Base-by-base conservation (phyloP, 2,888 invertebrate genomes). In the Calephelis perditalis region DNA sequence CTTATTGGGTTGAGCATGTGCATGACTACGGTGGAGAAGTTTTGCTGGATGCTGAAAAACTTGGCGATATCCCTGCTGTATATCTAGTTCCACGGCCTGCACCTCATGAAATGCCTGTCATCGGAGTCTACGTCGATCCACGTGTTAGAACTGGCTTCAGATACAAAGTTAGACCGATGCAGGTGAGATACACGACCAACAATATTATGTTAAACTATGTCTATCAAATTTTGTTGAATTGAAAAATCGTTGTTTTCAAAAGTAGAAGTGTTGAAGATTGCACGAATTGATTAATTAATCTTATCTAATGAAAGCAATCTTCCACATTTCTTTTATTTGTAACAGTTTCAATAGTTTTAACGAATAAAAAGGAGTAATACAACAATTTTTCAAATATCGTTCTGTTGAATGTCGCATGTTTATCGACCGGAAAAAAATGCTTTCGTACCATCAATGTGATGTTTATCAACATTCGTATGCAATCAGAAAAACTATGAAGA, bases 61-160 rank as follows among this genome's bases (percentile, higher is more conserved):
- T 94, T 58, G 93, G 93, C 5, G 94, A 95, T 77, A 86, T 94
- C 37, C 94, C 94, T 1, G 93, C 94, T 0, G 86, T 90, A 57
- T 94, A 94, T 77, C 86, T 88, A 37, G 92, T 94, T 12, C 92
- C 93, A 12, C 86, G 92, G 37, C 86, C 94, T 3, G 91, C 91
- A 45, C 83, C 91, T 7, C 92, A 94, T 71, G 94, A 95, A 77
- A 89, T 94, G 77, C 94, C 94, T 0, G 94, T 93, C 59, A 91
- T 94, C 73, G 95, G 95, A 59, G 93, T 95, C 60, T 94, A 94
- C 81, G 92, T 95, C 69, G 95, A 96, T 83, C 92, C 92, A 61
- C 88, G 94, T 61, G 93, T 95, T 66, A 88, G 94, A 69, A 93
- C 95, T 67, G 95, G 96, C 68, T 96, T 95, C 89, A 91, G 92